Conservation (phyloP, 2,797 vertebrate genomes). For the Microctenopoma steveboyesi region DNA sequence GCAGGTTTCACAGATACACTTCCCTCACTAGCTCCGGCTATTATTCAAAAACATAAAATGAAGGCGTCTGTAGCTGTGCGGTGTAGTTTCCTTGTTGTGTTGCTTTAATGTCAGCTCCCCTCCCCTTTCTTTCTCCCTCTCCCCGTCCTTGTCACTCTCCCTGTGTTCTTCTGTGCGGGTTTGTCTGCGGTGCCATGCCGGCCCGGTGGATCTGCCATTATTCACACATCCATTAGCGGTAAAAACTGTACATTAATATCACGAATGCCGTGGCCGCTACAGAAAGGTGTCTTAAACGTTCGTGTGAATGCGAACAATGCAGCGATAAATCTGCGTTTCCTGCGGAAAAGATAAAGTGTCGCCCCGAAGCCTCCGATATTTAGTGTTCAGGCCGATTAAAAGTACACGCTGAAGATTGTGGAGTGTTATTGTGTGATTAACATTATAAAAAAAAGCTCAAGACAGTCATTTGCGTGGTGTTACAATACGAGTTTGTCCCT, state of each 20-base stretch:
- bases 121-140: constrained; percentile 81
- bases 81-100: constrained; percentile 86
- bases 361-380: constrained; percentile 19
- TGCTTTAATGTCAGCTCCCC: constrained; percentile 85
- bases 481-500: background rate
- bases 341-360: constrained; percentile 56
- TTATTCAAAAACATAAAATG: constrained; percentile 84
- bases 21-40: constrained; percentile 70
- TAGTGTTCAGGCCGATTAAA: constrained; percentile 28
- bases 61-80: constrained; percentile 78
- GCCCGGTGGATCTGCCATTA: constrained; percentile 17
- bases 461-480: background rate
- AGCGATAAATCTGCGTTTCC: constrained; percentile 28
- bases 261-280: accelerated
- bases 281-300: too few relatives aligned
- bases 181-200: constrained; percentile 35
- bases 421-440: background rate
- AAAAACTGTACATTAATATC: background rate
- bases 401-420: constrained; percentile 4
- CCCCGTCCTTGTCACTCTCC: constrained; percentile 81
- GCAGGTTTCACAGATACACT: constrained; percentile 54
- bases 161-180: constrained; percentile 41
- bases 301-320: constrained; percentile 5
- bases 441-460: accelerated
- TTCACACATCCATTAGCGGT: background rate